phyloP scores from a whole-genome alignment of 2,888 invertebrate species.

The Papilio elwesi region DNA sequence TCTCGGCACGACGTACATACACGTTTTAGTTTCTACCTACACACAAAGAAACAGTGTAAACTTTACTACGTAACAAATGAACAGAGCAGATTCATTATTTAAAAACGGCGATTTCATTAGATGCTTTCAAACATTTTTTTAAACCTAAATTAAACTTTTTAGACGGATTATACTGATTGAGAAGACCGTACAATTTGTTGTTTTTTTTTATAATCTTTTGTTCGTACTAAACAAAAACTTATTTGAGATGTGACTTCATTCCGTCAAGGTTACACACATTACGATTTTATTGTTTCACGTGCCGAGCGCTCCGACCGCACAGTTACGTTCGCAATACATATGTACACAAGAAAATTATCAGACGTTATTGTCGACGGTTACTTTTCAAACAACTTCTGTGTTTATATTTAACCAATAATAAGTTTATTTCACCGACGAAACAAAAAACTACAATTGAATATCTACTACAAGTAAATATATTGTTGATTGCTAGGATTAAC shows the following conservation, averaged over 20 bases:
- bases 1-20: not conserved
- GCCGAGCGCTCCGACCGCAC: constrained; percentile 13
- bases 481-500: too few relatives aligned
- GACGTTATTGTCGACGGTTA: constrained; percentile 2
- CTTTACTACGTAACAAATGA: constrained; percentile 16
- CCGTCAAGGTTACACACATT: constrained; percentile 32
- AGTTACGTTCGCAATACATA: constrained; percentile 12
- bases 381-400: constrained; percentile 1
- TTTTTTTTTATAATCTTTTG: constrained; percentile 19
- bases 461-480: not conserved
- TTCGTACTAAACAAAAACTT: constrained; percentile 25
- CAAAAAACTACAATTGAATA: not conserved
- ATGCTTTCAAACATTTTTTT: constrained; percentile 7
- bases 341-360: constrained; percentile 8
- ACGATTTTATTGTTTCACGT: constrained; percentile 37
- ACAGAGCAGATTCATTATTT: constrained; percentile 29
- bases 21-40: constrained; percentile 5
- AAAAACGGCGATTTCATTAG: not conserved
- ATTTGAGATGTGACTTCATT: constrained; percentile 34
- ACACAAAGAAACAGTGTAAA: constrained; percentile 23
- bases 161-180: constrained; percentile 2
- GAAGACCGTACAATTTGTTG: not conserved
- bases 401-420: constrained; percentile 1
- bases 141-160: constrained; percentile 14
- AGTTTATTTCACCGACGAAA: not conserved